Base-by-base conservation (phyloP, 37 sponge, comb jelly and placozoan genomes). In the Axinella damicornis region DNA sequence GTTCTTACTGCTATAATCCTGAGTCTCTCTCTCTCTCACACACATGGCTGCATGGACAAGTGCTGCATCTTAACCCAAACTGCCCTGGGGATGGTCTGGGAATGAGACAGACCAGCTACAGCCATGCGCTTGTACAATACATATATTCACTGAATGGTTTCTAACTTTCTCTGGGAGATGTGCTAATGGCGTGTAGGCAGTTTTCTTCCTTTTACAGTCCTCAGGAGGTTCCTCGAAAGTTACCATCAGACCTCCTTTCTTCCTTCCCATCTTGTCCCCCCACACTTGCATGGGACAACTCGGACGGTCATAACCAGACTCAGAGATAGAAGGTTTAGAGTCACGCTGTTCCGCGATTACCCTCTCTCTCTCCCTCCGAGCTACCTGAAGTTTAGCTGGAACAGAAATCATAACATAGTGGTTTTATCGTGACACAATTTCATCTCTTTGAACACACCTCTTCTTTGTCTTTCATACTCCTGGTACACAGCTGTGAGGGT, bases 361-460 rank as follows among this genome's bases (percentile, higher is more conserved):
- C 61, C 73, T 53, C 28, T 82, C 71, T 35, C 60, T 30, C 57
- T 82, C 83, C 25, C 57, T 31, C 22, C 72, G 39, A 19, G 58
- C 73, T 57, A 0, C 34, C 22, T 38, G 64, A 2, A 71, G 71
- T 34, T 72, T 82, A 22, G 61, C 65, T 78, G 33, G 19, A 55
- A 15, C 17, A 5, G 4, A 74, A 13, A 6, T 6, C 28, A 53
- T 9, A 20, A 5, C 52, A 46, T 12, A 4, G 9, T 46, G 6
- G 46, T 46, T 46, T 46, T 46, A 46, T 9, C 46, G 9, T 12
- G 9, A 9, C 46, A 46, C 46, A 46, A 12, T 46, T 12, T 46
- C 9, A 12, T 46, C 6, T 46, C n/a, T n/a, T n/a, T n/a, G n/a
- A n/a, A n/a, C n/a, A n/a, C 9, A 46, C 46, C 46, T 46, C 46